Evolutionary conservation across 2,113 vertebrate species (phyloP).

Genomic region (Stomatorhinus ivindoensis): DNA sequence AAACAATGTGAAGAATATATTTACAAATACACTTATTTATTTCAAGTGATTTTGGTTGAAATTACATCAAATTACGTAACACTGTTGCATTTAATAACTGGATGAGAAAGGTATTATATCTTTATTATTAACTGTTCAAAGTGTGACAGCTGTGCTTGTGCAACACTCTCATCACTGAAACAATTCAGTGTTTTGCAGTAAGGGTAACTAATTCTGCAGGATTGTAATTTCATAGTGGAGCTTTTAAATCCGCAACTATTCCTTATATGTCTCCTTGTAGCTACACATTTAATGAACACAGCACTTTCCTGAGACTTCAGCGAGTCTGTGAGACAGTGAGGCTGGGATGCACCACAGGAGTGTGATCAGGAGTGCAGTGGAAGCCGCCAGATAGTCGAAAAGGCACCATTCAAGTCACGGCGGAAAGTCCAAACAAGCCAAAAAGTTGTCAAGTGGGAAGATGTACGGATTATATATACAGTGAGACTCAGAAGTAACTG

Average conservation of each 20-base stretch:
- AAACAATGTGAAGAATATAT: conserved; percentile 1
- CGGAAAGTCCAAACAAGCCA: not conserved
- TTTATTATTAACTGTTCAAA: not conserved
- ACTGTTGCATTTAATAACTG: not conserved
- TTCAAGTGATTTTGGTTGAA: not conserved
- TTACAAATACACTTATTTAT: not conserved
- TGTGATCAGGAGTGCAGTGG: not conserved
- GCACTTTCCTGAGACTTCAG: not conserved
- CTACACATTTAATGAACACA: not conserved
- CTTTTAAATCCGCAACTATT: not conserved
- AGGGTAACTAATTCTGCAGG: not conserved
- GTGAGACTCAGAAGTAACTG: not conserved
- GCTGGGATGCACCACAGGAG: not conserved
- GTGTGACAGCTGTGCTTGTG: not conserved
- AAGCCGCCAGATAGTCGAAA: not conserved
- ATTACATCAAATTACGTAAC: not conserved
- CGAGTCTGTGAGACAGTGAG: not conserved
- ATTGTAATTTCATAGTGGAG: not conserved
- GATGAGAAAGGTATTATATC: not conserved
- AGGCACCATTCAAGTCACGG: not conserved
- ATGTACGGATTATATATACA: not conserved
- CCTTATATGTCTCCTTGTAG: not conserved
- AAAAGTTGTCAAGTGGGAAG: not conserved
- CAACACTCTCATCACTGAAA: not conserved
- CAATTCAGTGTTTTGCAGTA: not conserved